Evolutionary conservation across 2,888 invertebrate genomes (phyloP), one percentile per base, ranked within the genome.

Genomic region (Drosophila aldrichi): DNA sequence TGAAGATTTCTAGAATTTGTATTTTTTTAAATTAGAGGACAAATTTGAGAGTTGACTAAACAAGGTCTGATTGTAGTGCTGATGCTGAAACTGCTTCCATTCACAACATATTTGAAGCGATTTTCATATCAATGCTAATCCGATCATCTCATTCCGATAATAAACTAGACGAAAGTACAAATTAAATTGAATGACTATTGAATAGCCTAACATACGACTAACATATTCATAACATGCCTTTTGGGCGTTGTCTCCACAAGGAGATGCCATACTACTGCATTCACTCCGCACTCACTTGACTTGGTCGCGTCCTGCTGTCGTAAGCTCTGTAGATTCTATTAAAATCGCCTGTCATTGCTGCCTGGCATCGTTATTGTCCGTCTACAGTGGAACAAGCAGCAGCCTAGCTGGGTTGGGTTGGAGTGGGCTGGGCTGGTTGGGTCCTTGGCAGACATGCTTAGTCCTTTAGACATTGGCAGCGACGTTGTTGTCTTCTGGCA

Each of bases 341-440:
- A 91, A 91, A 91, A 90, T 88, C 85, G 90, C 85, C 89, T 91
- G 91, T 91, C 91, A 91, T 83, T 91, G 89, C 75, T 81, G 80
- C 70, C 78, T 74, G 77, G 71, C 81, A 71, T 82, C 83, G 76
- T 84, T 84, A 87, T 84, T 84, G 83, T 87, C 82, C 79, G 87
- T 78, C 73, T 56, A 10, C 40, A 49, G 40, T 29, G 18, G 40
- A 40, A 55, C 59, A 68, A 57, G 40, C 52, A 56, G 59, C 60
- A 52, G 40, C 46, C 25, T 29, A 44, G 72, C 51, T 36, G 18
- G 16, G 0, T 16, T 16, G 38, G 38, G 7, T 1, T 38, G 16
- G 7, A 16, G 0, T 36, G 36, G 36, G 25, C 46, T 29, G 36
- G 43, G n/a, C 25, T 57, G 46, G 29, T 8, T 55, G 59, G n/a